A percentile compares a stretch with the other conserved stretches of the same genome.
phyloP scores from a whole-genome alignment of 2,888 invertebrate genomes.

The Eustalomyia histrio region DNA sequence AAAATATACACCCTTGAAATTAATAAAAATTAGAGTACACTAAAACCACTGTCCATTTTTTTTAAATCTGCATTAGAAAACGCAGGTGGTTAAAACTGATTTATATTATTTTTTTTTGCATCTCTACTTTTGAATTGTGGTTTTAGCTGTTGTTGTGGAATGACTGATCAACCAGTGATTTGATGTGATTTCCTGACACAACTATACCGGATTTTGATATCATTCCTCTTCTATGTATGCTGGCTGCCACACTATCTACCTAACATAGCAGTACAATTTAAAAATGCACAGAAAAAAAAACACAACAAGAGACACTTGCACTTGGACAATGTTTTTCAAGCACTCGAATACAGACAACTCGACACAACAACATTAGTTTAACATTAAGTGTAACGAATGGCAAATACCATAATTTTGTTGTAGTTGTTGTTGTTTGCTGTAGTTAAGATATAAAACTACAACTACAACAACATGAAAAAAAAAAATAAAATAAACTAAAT shows the following conservation, averaged over 20 bases:
- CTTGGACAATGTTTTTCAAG: constrained; percentile 50
- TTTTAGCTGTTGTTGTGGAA: constrained; percentile 47
- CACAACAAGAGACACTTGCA: constrained; percentile 48
- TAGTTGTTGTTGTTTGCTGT: constrained; percentile 55
- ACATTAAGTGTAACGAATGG: constrained; percentile 69
- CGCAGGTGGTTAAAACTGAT: constrained; percentile 72
- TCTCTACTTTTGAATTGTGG: constrained; percentile 51
- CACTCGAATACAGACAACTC: constrained; percentile 36
- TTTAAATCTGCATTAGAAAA: constrained; percentile 45
- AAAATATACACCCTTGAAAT: no score
- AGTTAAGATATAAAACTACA: constrained; percentile 70
- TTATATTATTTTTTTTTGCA: constrained; percentile 21
- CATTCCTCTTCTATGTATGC: constrained; percentile 55
- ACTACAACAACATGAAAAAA: constrained; percentile 26
- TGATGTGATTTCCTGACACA: constrained; percentile 76
- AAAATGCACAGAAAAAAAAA: background rate
- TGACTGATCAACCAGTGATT: constrained; percentile 72
- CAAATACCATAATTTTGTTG: constrained; percentile 60
- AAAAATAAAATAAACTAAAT: constrained; percentile 54
- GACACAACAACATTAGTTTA: constrained; percentile 48
- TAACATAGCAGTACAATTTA: background rate
- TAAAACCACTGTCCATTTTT: constrained; percentile 31
- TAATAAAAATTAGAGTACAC: background rate
- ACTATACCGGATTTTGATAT: constrained; percentile 66
- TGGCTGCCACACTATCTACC: background rate